Evolutionary conservation across 2,888 invertebrate genomes (phyloP), one percentile per base, ranked within the genome.

Genomic region (Diarsia dahlii): DNA sequence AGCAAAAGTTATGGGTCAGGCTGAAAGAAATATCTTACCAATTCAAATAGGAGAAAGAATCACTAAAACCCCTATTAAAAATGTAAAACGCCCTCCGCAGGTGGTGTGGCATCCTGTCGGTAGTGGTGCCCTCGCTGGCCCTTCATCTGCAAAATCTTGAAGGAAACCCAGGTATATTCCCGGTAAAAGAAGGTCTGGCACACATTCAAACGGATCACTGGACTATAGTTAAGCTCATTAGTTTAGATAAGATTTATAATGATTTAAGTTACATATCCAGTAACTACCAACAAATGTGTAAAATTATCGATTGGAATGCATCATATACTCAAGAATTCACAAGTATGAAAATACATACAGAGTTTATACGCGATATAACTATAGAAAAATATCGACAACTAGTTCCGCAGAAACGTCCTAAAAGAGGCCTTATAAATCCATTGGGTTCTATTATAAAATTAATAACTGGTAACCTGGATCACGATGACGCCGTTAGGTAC

Each of bases 311-410:
- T 20, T 39, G 62, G 62, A 39, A 62, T 62, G 62, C 39, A 62
- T 62, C 62, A 39, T 62, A 62, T 62, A 12, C 62, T 62, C 62
- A 39, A 62, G 62, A 62, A 62, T 39, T 62, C 10, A 39, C 20
- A 39, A 62, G 62, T 62, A 62, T 39, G 20, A 39, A 62, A 62
- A 39, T 34, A 34, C 60, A 60, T 60, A 34, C 60, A 18, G 60
- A 60, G 20, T 60, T 60, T 67, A 78, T 66, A 66, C 63, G 18
- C 15, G 62, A 71, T 20, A 74, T 48, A 50, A 56, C n/a, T 39
- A 45, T 56, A 46, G 71, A 73, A 69, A 48, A n/a, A 67, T 64
- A 68, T 72, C 48, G 68, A 64, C 62, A 60, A 60, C 60, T 60
- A 34, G 60, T 60, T 60, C 34, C 34, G 10, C 34, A 58, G 28